A percentile compares a stretch with the other conserved stretches of the same genome.
Conservation (phyloP, 37 sponge, comb jelly and placozoan species). For the Cliona cf. orientalis region DNA sequence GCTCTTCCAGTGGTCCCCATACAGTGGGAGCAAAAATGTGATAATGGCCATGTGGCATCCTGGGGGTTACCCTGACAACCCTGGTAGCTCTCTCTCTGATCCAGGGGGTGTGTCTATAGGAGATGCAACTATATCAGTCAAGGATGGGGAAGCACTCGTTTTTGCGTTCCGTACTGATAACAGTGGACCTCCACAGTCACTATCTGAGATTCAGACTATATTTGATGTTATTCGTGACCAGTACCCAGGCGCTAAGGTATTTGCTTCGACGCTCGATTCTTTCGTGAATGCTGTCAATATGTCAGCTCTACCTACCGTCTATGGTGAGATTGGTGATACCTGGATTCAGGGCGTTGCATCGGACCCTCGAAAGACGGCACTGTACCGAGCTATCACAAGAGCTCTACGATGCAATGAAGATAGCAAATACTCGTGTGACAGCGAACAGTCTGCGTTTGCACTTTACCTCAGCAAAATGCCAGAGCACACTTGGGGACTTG, state of each 20-base stretch:
- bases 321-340: conserved; percentile 69
- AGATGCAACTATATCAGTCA: conserved; percentile 33
- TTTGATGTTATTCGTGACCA: conserved; percentile 29
- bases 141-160: conserved; percentile 39
- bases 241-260: conserved; percentile 53
- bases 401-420: too few species aligned
- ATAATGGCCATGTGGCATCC: conserved; percentile 75
- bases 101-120: conserved; percentile 58
- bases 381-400: conserved; percentile 47
- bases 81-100: conserved; percentile 33
- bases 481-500: too few species aligned
- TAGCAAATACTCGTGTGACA: too few species aligned
- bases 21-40: background rate
- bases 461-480: too few species aligned
- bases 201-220: conserved; percentile 46
- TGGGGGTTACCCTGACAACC: conserved; percentile 74
- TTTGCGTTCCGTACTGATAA: conserved; percentile 84
- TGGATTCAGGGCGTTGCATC: conserved; percentile 73
- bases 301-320: conserved; percentile 15
- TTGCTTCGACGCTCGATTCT: conserved; percentile 61
- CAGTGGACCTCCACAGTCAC: conserved; percentile 65
- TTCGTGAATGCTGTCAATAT: conserved; percentile 23
- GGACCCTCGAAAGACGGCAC: conserved; percentile 66
- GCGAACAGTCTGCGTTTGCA: too few species aligned
- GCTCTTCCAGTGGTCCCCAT: conserved; percentile 56